Conservation (phyloP, 2,888 invertebrate species). For the Rhodophaea formosa region DNA sequence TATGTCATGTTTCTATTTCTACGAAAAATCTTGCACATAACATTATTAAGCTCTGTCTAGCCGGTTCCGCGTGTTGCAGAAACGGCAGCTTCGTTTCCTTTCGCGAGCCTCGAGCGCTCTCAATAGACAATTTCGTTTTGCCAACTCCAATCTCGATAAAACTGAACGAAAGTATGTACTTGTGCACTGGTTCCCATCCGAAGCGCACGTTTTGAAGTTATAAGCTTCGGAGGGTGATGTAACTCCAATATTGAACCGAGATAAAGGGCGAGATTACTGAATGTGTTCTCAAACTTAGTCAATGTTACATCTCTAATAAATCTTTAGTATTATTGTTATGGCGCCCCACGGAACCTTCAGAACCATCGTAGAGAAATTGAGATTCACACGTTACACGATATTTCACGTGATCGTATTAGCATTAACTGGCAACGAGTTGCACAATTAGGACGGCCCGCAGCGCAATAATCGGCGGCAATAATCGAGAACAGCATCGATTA, state of each 20-base stretch:
- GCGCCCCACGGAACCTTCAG: background rate
- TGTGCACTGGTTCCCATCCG: conserved; percentile 3
- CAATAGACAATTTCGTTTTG: conserved; percentile 26
- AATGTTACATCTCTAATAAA: background rate
- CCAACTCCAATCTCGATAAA: conserved; percentile 19
- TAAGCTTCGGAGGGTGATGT: background rate
- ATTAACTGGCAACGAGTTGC: conserved; percentile 9
- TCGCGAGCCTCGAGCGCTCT: conserved; percentile 21
- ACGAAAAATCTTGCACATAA: too few species aligned
- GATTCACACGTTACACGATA: conserved; percentile 1
- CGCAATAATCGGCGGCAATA: conserved; percentile 35
- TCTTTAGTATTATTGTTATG: conserved; percentile 1
- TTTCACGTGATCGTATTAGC: background rate
- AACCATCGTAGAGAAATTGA: background rate
- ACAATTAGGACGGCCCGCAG: conserved; percentile 12
- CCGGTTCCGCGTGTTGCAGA: too few species aligned
- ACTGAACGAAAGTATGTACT: conserved; percentile 6
- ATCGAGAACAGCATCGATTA: conserved; percentile 40
- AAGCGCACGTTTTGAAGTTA: conserved; percentile 6
- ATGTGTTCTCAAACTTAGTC: conserved; percentile 9
- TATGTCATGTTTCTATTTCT: too few species aligned
- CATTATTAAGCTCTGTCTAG: background rate
- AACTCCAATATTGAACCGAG: background rate
- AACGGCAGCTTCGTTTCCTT: background rate
- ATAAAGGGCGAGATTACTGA: background rate